phyloP scores from a whole-genome alignment of 2,797 vertebrate species.

The Microtus obscurus region DNA sequence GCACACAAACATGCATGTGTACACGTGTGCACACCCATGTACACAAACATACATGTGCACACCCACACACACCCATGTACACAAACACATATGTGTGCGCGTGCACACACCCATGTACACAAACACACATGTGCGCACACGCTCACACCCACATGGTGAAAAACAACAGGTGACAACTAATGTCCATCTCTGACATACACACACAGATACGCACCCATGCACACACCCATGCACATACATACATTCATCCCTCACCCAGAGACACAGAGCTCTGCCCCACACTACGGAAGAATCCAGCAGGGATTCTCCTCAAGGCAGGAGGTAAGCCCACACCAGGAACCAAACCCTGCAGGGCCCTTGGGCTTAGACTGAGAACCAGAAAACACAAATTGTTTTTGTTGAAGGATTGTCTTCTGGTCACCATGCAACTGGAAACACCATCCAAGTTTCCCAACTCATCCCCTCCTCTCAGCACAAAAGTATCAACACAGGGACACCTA shows the following conservation, averaged over 20 bases:
- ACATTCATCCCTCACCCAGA: background rate
- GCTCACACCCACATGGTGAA: background rate
- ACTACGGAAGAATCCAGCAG: background rate
- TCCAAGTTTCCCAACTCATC: background rate
- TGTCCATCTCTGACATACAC: background rate
- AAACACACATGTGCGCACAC: background rate
- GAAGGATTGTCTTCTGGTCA: background rate
- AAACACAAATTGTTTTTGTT: background rate
- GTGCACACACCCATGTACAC: background rate
- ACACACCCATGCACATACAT: background rate
- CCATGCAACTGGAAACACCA: background rate
- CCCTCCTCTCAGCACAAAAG: background rate
- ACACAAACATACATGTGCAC: background rate
- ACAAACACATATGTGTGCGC: background rate
- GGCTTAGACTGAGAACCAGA: background rate
- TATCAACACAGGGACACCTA: background rate
- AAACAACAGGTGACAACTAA: background rate
- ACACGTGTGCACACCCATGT: background rate
- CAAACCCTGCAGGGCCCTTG: background rate
- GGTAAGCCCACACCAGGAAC: background rate
- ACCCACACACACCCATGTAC: no score
- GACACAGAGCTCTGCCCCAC: background rate
- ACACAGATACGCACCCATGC: fast-evolving
- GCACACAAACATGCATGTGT: background rate
- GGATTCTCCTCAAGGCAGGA: background rate